A percentile compares a stretch with the other conserved stretches of the same genome.
Evolutionary conservation across 2,113 vertebrate genomes (phyloP).

Genomic region (Enhydra lutris): DNA sequence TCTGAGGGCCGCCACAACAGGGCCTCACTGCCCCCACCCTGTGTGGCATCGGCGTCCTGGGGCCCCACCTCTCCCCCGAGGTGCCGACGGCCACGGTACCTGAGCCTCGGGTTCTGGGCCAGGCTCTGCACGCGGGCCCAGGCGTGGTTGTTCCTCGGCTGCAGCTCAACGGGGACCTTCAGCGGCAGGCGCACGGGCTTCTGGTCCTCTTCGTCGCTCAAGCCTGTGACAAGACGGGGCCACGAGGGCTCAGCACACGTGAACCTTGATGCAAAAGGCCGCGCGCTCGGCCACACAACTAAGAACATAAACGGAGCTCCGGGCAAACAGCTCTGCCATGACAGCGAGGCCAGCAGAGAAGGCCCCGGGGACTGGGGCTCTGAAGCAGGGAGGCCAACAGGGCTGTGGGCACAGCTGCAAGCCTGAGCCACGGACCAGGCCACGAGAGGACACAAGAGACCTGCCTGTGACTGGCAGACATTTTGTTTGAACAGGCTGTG

Average conservation of each 20-base stretch:
- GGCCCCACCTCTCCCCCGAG: neutral
- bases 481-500: neutral
- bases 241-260: neutral
- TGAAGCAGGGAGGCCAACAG: rapidly evolving
- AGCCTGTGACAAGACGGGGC: slow-evolving; percentile 80
- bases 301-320: neutral
- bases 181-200: slow-evolving; percentile 96
- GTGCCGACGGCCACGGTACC: slow-evolving; percentile 78
- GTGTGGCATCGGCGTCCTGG: neutral
- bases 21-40: too few species aligned
- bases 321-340: neutral
- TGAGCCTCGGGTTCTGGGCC: slow-evolving; percentile 97
- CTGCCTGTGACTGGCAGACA: rapidly evolving
- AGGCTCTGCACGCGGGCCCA: slow-evolving; percentile 97
- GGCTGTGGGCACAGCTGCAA: rapidly evolving
- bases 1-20: neutral
- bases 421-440: neutral
- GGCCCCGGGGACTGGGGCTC: rapidly evolving
- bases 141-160: slow-evolving; percentile 94
- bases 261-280: neutral
- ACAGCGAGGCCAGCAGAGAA: neutral
- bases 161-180: slow-evolving; percentile 95
- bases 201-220: slow-evolving; percentile 98
- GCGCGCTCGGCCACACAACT: neutral
- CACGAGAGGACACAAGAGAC: rapidly evolving